Conservation (phyloP, 2,888 invertebrate genomes). For the Hecatera dysodea region DNA sequence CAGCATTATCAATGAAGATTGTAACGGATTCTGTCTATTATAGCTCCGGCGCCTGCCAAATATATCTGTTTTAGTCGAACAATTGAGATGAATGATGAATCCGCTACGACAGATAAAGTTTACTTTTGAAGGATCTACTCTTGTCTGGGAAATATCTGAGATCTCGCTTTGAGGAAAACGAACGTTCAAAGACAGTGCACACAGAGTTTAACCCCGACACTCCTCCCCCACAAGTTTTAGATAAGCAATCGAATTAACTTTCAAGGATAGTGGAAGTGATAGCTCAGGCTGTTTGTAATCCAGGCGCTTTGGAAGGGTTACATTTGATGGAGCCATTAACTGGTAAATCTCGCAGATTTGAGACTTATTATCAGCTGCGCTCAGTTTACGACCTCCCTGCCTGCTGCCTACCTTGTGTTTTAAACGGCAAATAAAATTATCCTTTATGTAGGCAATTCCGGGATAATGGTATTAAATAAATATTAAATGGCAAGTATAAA, state of each 20-base stretch:
- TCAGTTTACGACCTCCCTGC: slow-evolving; percentile 59
- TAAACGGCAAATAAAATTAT: slow-evolving; percentile 65
- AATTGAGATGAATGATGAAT: slow-evolving; percentile 37
- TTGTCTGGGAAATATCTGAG: slow-evolving; percentile 12
- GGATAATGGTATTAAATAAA: slow-evolving; percentile 55
- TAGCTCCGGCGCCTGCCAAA: slow-evolving; percentile 36
- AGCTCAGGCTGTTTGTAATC: slow-evolving; percentile 57
- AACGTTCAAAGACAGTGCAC: slow-evolving; percentile 22
- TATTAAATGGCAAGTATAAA: slow-evolving; percentile 44
- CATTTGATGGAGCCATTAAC: slow-evolving; percentile 55
- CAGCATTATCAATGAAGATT: slow-evolving; percentile 73
- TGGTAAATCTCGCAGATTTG: slow-evolving; percentile 64
- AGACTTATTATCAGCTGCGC: slow-evolving; percentile 66
- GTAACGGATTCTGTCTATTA: slow-evolving; percentile 45
- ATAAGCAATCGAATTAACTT: slow-evolving; percentile 67
- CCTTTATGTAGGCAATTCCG: slow-evolving; percentile 45
- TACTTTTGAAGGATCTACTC: slow-evolving; percentile 14
- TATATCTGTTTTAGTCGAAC: slow-evolving; percentile 20
- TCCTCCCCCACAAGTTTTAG: slow-evolving; percentile 36
- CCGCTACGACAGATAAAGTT: slow-evolving; percentile 23
- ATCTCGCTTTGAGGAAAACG: slow-evolving; percentile 24
- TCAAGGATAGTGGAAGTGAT: slow-evolving; percentile 64
- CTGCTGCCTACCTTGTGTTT: slow-evolving; percentile 50
- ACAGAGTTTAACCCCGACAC: slow-evolving; percentile 23
- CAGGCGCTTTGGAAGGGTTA: slow-evolving; percentile 51